Conservation (phyloP, 2,888 invertebrate genomes). For the Drosophila borealis region DNA sequence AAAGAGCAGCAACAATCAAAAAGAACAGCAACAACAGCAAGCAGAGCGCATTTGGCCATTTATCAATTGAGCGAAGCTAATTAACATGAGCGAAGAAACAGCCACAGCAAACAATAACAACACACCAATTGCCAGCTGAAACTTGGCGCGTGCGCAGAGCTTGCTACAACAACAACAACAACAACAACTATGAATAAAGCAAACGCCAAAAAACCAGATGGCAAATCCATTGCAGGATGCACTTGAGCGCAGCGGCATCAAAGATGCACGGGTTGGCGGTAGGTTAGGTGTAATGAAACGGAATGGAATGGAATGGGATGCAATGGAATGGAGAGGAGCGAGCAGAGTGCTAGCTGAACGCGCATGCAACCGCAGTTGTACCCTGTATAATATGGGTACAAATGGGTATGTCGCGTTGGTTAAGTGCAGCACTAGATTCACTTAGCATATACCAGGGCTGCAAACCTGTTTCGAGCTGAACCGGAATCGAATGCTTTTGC, state of each 20-base stretch:
- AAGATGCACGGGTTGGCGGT: not conserved
- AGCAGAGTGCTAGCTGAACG: not conserved
- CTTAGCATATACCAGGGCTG: too few relatives aligned
- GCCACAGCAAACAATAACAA: conserved; percentile 12
- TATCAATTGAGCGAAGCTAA: conserved; percentile 60
- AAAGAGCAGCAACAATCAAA: not conserved
- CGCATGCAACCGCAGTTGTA: conserved; percentile 15
- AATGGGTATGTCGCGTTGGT: not conserved
- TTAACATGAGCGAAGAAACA: conserved; percentile 43
- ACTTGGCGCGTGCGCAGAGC: conserved; percentile 53
- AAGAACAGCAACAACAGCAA: conserved; percentile 19
- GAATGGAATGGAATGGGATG: conserved; percentile 2
- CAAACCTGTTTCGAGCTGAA: too few relatives aligned
- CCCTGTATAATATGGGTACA: not conserved
- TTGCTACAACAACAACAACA: conserved; percentile 16
- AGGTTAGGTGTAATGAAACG: conserved; percentile 5
- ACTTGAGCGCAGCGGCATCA: conserved; percentile 42
- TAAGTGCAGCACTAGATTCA: too few relatives aligned
- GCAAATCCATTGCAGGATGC: conserved; percentile 36
- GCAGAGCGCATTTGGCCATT: conserved; percentile 37
- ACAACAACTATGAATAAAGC: conserved; percentile 6
- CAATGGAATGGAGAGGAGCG: conserved; percentile 14
- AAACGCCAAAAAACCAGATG: conserved; percentile 20
- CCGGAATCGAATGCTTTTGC: too few relatives aligned
- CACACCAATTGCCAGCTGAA: conserved; percentile 17